Evolutionary conservation across 2,888 invertebrate genomes (phyloP), one percentile per base, ranked within the genome.

Genomic region (Torymus tubicola): DNA sequence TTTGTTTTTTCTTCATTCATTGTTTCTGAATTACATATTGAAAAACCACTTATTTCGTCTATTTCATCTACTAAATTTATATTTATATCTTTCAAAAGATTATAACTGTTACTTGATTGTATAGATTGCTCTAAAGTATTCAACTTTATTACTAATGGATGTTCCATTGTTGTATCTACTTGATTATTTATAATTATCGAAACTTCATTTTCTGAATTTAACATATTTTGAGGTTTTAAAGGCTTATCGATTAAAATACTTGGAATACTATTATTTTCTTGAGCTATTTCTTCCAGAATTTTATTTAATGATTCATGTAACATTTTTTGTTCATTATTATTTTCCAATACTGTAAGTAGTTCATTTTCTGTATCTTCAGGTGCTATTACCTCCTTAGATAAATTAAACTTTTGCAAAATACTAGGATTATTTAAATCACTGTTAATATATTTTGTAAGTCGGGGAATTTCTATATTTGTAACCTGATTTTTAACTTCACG

Each of bases 51-150:
- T 74, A 72, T 42, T n/a, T 58, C 64, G 24, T 74, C 79, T 31
- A 74, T 52, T 58, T 74, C 70, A 64, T 72, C 31, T n/a, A 57
- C 69, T 50, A 74, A 18, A 60, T 65, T 57, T 42, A 65, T 52
- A 60, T 80, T 70, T 52, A 70, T 64, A 21, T 60, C 42, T 80
- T 70, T 63, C 14, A 69, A 58, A 50, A 58, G 1, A 50, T 64
- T 57, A 21, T 42, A 63, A 14, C 5, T 2, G 16, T 57, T 57
- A n/a, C 52, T 21, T 11, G 64, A 16, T 55, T 50, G 14, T 2
- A 2, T 24, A 58, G 4, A 18, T 71, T 24, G 50, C 8, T 61
- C 0, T 14, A 57, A 50, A 14, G 52, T 14, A n/a, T 72, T 63
- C 10, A 65, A 31, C 24, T 42, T 42, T 42, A 42, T 42, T 42